Conservation (phyloP, 1,140 invertebrate species). For the Vanessa tameamea region DNA sequence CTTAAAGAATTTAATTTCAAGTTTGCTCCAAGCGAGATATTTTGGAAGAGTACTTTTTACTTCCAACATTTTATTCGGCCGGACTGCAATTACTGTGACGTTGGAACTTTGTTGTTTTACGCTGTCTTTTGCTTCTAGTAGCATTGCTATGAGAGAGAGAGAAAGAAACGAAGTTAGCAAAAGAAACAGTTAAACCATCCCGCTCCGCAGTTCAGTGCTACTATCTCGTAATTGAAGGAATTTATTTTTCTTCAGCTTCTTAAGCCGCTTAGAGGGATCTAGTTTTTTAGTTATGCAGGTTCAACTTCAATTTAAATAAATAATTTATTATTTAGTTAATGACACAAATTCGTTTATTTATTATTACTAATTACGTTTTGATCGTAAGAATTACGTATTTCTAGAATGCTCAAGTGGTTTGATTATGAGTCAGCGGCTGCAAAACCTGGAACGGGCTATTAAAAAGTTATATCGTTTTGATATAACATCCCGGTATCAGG, state of each 20-base stretch:
- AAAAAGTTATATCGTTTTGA: too few relatives aligned
- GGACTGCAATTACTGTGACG: conserved; percentile 6
- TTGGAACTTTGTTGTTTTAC: conserved; percentile 18
- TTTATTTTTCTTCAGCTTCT: conserved; percentile 7
- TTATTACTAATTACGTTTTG: too few relatives aligned
- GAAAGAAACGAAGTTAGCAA: conserved; percentile 13
- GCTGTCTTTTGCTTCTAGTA: conserved; percentile 6
- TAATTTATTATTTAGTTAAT: too few relatives aligned
- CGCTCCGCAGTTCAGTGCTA: conserved; percentile 1
- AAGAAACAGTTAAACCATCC: conserved; percentile 9
- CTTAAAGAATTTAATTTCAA: conserved; percentile 25
- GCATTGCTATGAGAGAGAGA: conserved; percentile 12
- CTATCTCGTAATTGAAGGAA: conserved; percentile 9
- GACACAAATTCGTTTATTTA: too few relatives aligned
- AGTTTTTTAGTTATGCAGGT: not conserved
- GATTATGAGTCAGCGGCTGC: too few relatives aligned
- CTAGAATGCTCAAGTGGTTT: too few relatives aligned
- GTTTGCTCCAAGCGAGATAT: conserved; percentile 19
- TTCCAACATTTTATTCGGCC: conserved; percentile 19
- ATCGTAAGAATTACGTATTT: too few relatives aligned
- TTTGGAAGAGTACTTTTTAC: conserved; percentile 13
- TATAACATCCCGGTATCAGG: too few relatives aligned
- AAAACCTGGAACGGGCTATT: too few relatives aligned
- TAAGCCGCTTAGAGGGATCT: not conserved
- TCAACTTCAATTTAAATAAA: not conserved